These are phyloP conservation scores for Sebastes schlegelii DNA, from an alignment of 2,113 vertebrate species.

Conservation along the genomic window DNA sequence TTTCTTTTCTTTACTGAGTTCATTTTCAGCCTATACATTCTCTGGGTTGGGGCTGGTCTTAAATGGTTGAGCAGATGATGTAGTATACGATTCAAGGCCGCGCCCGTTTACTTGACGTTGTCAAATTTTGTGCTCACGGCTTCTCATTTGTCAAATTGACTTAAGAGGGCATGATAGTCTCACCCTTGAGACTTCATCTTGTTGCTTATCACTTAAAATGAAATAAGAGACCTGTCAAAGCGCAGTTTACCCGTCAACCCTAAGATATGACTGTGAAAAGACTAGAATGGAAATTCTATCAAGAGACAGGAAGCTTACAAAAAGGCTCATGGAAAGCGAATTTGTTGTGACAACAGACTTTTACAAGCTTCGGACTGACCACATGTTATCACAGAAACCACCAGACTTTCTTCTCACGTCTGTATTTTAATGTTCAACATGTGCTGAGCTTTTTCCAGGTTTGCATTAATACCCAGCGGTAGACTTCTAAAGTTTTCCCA, in stretches of 20 bases:
- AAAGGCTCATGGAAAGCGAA: neutral
- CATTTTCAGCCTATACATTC: conserved; percentile 25
- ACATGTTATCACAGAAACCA: neutral
- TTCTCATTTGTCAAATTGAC: conserved; percentile 74
- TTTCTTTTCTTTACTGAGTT: conserved; percentile 25
- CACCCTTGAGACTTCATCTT: conserved; percentile 63
- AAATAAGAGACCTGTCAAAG: conserved; percentile 66
- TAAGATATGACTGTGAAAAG: conserved; percentile 52
- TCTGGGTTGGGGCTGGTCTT: conserved; percentile 11
- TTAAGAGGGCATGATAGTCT: conserved; percentile 61
- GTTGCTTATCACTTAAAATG: conserved; percentile 68
- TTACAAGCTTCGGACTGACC: conserved; percentile 1
- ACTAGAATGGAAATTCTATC: conserved; percentile 45
- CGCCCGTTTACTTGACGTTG: conserved; percentile 48
- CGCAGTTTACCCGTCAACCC: conserved; percentile 55
- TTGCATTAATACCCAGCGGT: conserved; percentile 25
- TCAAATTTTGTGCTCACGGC: conserved; percentile 43
- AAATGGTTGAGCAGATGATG: conserved; percentile 40
- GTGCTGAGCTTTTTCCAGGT: neutral
- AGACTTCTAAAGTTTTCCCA: conserved; percentile 41
- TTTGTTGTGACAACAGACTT: conserved; percentile 8
- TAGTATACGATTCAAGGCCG: conserved; percentile 45
- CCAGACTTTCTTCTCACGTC: neutral
- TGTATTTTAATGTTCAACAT: conserved; percentile 10
- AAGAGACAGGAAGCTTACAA: neutral